These are phyloP conservation scores for Pristionchus exspectatus DNA, from an alignment of 2,888 invertebrate species.

Conservation along the genomic window DNA sequence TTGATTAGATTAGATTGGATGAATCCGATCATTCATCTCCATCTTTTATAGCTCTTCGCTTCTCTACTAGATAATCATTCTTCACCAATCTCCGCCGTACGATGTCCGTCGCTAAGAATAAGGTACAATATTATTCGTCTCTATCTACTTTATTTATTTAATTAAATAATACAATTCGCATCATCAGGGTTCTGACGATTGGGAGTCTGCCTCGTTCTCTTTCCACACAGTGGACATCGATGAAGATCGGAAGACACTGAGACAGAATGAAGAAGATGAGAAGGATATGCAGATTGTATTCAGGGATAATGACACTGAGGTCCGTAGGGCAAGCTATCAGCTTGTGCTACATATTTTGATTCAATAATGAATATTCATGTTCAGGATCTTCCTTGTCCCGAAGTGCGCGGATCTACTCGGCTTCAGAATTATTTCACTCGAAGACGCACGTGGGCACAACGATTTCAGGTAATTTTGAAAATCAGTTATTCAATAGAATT, in stretches of 20 bases:
- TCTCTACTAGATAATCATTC: not conserved
- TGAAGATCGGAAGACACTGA: not conserved
- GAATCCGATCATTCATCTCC: too few species aligned
- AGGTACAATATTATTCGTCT: not conserved
- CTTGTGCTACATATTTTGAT: not conserved
- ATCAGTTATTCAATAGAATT: not conserved
- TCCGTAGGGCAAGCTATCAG: not conserved
- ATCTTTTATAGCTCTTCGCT: too few species aligned
- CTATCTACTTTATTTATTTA: not conserved
- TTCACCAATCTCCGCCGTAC: not conserved
- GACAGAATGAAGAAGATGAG: not conserved
- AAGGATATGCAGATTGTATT: not conserved
- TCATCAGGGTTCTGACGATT: not conserved
- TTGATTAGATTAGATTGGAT: too few species aligned
- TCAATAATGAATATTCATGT: not conserved
- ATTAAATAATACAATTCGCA: not conserved
- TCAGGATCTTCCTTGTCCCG: not conserved
- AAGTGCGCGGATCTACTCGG: not conserved
- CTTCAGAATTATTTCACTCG: conserved; percentile 37
- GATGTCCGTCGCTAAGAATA: not conserved
- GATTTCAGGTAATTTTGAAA: not conserved
- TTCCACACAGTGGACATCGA: not conserved
- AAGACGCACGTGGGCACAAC: not conserved
- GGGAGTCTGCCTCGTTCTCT: not conserved
- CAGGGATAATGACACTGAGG: not conserved